phyloP scores from a whole-genome alignment of 2,797 vertebrate species.

The Malacoctenus gilli region DNA sequence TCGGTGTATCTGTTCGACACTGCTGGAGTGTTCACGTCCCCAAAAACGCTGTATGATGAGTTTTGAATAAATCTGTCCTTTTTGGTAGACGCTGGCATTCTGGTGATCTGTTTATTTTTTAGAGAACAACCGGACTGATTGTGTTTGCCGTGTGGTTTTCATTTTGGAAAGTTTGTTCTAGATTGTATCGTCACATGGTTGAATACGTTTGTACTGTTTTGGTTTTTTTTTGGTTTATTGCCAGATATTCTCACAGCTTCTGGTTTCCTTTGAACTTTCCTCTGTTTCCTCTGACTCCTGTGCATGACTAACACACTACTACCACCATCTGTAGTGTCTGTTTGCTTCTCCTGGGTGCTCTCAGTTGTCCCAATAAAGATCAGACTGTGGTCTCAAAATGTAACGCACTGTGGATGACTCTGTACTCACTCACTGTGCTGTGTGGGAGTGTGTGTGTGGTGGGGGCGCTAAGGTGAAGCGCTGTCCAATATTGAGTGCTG shows the following conservation, averaged over 20 bases:
- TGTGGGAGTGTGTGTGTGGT: too few species aligned
- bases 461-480: constrained; percentile 9
- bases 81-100: constrained; percentile 89
- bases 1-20: constrained; percentile 87
- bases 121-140: constrained; percentile 7
- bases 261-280: constrained; percentile 27
- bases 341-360: constrained; percentile 20
- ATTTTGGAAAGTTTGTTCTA: constrained; percentile 9
- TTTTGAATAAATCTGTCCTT: constrained; percentile 98
- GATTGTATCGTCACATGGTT: constrained; percentile 21
- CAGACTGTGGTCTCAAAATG: constrained; percentile 4
- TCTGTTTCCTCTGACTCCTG: too few species aligned
- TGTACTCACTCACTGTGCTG: too few species aligned
- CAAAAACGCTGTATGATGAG: constrained; percentile 91
- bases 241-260: constrained; percentile 21
- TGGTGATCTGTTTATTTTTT: constrained; percentile 74
- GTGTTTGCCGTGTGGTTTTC: constrained; percentile 16
- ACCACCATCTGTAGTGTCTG: neutral
- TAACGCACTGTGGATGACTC: too few species aligned
- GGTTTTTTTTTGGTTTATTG: neutral
- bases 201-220: constrained; percentile 7
- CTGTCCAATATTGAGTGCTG: constrained; percentile 39
- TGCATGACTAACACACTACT: constrained; percentile 59
- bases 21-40: constrained; percentile 78
- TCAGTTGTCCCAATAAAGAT: constrained; percentile 8